Percentiles rank a stretch among this genome's conserved stretches.
phyloP scores from a whole-genome alignment of 1,140 invertebrate species.

The Eubasilissa regina region DNA sequence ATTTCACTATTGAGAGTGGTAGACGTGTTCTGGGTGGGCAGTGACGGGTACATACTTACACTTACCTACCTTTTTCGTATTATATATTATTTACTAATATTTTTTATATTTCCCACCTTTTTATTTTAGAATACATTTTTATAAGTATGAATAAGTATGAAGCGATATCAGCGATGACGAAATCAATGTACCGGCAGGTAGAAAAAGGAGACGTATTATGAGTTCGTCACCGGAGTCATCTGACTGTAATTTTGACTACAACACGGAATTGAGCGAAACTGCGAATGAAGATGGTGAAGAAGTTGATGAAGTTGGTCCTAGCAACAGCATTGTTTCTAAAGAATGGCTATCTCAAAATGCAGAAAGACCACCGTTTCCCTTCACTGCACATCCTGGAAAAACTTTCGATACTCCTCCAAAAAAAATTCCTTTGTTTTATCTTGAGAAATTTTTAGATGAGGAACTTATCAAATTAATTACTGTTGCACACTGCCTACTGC shows the following conservation, averaged over 20 bases:
- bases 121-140: conserved; percentile 51
- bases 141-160: conserved; percentile 50
- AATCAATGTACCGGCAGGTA: too few species aligned
- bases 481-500: too few species aligned
- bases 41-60: conserved; percentile 48
- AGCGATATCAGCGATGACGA: conserved; percentile 55
- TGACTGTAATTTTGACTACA: too few species aligned
- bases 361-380: too few species aligned
- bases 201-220: conserved; percentile 55
- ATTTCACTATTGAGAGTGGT: too few species aligned
- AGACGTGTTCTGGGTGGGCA: conserved; percentile 26
- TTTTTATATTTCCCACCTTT: conserved; percentile 49
- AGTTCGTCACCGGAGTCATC: conserved; percentile 56
- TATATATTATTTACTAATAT: conserved; percentile 51
- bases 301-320: conserved; percentile 53
- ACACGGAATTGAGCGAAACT: conserved; percentile 55
- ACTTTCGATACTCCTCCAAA: conserved; percentile 53
- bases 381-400: conserved; percentile 54
- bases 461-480: conserved; percentile 50
- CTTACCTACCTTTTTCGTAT: conserved; percentile 50
- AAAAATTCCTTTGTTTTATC: conserved; percentile 53
- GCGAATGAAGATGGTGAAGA: conserved; percentile 53
- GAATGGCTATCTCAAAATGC: conserved; percentile 52
- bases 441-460: conserved; percentile 52
- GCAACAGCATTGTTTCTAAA: conserved; percentile 52